Evolutionary conservation across 2,797 vertebrate genomes (phyloP), one percentile per base, ranked within the genome.

Genomic region (Cyprinella venusta): DNA sequence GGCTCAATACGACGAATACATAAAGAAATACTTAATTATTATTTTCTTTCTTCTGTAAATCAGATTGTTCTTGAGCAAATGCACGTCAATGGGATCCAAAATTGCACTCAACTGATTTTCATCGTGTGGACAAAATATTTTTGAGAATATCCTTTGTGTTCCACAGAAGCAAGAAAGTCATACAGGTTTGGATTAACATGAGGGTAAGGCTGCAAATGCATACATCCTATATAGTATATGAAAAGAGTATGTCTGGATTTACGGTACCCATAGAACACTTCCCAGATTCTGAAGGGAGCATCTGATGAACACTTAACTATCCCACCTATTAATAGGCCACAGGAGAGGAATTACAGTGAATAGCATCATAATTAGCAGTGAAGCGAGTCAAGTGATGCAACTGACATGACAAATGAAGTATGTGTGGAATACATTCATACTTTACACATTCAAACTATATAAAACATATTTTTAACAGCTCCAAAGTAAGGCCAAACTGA

Each of bases 21-120:
- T 33, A 74, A 77, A 77, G 15, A 56, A 63, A 59, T 19, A 77
- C 33, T 65, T 33, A 15, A 50, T 30, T n/a, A 36, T 52, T 18
- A 30, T 2, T 33, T 36, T 13, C 24, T 30, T 71, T 50, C 9
- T 54, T 54, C 50, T 36, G 71, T 10, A 54, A 19, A 36, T 6
- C 30, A 63, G 8, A 42, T 38, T 30, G n/a, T 63, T 12, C 21
- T 61, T 45, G n/a, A 12, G 5, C 38, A 45, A 77, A 30, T 45
- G n/a, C 30, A 63, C 33, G 38, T 76, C n/a, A 61, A 2, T 13
- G 7, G 54, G 13, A 8, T 30, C 8, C 8, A 2, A 56, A 45
- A 59, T 30, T 63, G 13, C 15, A 18, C 74, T 7, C 38, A 30
- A 77, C 38, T 63, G 74, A 24, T 40, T 61, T 76, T 76, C 8